These are phyloP conservation scores for Leucania comma DNA, from an alignment of 2,888 invertebrate species.

Conservation along the genomic window DNA sequence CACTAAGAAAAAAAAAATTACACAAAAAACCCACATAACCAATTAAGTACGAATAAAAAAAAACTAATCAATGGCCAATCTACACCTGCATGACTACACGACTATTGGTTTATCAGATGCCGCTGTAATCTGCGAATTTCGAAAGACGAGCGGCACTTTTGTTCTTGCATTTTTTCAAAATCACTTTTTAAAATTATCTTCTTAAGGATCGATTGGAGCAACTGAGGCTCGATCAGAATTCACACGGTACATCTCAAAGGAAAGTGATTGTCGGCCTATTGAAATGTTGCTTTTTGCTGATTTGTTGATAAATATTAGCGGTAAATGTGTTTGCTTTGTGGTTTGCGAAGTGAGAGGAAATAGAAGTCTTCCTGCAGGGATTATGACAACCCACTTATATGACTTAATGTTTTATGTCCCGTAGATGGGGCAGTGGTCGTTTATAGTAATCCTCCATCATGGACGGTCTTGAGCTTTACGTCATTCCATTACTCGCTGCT, in stretches of 20 bases:
- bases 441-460: too few species aligned
- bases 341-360: neutral
- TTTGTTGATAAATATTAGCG: slow-evolving; percentile 60
- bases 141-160: slow-evolving; percentile 84
- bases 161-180: slow-evolving; percentile 80
- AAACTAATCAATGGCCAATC: slow-evolving; percentile 72
- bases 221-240: slow-evolving; percentile 81
- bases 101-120: slow-evolving; percentile 89
- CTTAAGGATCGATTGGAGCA: slow-evolving; percentile 83
- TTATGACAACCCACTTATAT: too few species aligned
- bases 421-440: too few species aligned
- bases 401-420: too few species aligned
- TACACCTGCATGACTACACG: slow-evolving; percentile 73
- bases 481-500: too few species aligned
- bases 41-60: slow-evolving; percentile 56
- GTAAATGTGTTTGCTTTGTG: slow-evolving; percentile 22
- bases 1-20: slow-evolving; percentile 26
- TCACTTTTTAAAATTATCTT: slow-evolving; percentile 85
- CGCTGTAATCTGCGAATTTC: slow-evolving; percentile 88
- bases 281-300: slow-evolving; percentile 70
- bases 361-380: neutral
- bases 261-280: slow-evolving; percentile 76
- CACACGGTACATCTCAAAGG: slow-evolving; percentile 87
- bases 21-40: slow-evolving; percentile 57
- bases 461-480: too few species aligned